These are phyloP conservation scores for Diplosoma virens DNA, from an alignment of 23 tunicate species.

Conservation along the genomic window DNA sequence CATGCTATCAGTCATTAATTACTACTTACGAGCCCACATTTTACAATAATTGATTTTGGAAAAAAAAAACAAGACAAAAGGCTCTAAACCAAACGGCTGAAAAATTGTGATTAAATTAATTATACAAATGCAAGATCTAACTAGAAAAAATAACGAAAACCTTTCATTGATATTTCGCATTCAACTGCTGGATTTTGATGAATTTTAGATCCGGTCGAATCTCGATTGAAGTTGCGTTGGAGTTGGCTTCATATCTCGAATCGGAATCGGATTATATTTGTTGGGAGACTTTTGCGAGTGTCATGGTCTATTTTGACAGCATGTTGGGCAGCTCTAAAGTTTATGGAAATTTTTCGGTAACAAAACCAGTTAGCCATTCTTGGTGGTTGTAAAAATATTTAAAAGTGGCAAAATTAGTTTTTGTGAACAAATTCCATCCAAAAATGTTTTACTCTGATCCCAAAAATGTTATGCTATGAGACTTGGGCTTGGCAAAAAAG, in stretches of 20 bases:
- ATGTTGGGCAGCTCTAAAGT: constrained; percentile 60
- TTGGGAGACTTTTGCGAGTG: constrained; percentile 59
- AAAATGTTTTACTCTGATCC: too few species aligned
- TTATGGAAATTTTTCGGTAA: constrained; percentile 72
- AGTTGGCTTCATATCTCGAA: constrained; percentile 43
- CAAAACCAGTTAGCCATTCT: neutral
- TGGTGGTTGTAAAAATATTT: too few species aligned
- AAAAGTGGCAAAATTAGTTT: too few species aligned
- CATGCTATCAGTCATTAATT: too few species aligned
- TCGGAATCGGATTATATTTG: constrained; percentile 62
- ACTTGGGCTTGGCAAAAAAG: too few species aligned
- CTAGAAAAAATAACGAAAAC: too few species aligned
- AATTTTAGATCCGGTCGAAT: constrained; percentile 36
- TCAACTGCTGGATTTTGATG: neutral
- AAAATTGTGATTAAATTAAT: too few species aligned
- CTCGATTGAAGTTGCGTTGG: constrained; percentile 33
- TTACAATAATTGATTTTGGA: neutral
- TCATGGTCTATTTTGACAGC: constrained; percentile 44
- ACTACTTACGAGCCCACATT: neutral
- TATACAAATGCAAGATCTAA: too few species aligned
- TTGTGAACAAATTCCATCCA: too few species aligned
- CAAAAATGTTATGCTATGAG: too few species aligned
- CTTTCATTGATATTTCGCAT: neutral
- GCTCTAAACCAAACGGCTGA: neutral
- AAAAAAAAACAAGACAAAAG: neutral